Percentiles rank a stretch among this genome's conserved stretches.
These are phyloP conservation scores for Pheosia gnoma DNA, from an alignment of 2,888 invertebrate genomes.

Conservation along the genomic window DNA sequence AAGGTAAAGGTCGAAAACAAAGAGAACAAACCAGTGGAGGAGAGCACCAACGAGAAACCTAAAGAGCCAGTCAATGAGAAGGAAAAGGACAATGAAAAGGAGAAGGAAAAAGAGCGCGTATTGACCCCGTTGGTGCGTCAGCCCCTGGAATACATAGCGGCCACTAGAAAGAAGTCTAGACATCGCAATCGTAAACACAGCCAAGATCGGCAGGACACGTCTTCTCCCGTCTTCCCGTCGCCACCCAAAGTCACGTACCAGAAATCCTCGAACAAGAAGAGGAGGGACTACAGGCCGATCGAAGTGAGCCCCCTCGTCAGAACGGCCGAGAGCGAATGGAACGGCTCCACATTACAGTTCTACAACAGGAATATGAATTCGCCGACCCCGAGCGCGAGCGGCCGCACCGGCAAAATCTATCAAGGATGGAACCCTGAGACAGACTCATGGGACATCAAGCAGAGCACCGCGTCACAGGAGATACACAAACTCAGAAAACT, in stretches of 20 bases:
- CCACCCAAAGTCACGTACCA: constrained; percentile 87
- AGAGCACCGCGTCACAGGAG: constrained; percentile 92
- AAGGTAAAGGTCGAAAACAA: constrained; percentile 57
- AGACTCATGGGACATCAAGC: constrained; percentile 77
- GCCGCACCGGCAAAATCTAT: constrained; percentile 76
- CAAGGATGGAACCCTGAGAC: constrained; percentile 80
- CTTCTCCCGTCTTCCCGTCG: constrained; percentile 87
- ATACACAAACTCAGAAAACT: constrained; percentile 91
- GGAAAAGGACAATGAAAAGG: constrained; percentile 43
- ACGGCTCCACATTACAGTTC: constrained; percentile 88
- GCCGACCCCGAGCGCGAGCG: constrained; percentile 83
- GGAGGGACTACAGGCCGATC: constrained; percentile 84
- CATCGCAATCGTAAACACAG: constrained; percentile 87
- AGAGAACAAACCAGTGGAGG: constrained; percentile 66
- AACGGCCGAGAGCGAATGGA: constrained; percentile 83
- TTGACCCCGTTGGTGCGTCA: constrained; percentile 88
- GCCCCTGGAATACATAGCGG: constrained; percentile 89
- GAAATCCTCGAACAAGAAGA: constrained; percentile 82
- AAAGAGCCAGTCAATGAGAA: constrained; percentile 52
- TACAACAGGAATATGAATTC: constrained; percentile 86
- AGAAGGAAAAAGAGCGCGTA: constrained; percentile 69
- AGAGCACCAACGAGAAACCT: constrained; percentile 56
- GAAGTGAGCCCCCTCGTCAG: constrained; percentile 79
- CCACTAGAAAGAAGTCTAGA: constrained; percentile 88
- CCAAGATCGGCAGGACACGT: constrained; percentile 86